Evolutionary conservation across 2,113 vertebrate genomes (phyloP).

Genomic region (Struthio camelus): DNA sequence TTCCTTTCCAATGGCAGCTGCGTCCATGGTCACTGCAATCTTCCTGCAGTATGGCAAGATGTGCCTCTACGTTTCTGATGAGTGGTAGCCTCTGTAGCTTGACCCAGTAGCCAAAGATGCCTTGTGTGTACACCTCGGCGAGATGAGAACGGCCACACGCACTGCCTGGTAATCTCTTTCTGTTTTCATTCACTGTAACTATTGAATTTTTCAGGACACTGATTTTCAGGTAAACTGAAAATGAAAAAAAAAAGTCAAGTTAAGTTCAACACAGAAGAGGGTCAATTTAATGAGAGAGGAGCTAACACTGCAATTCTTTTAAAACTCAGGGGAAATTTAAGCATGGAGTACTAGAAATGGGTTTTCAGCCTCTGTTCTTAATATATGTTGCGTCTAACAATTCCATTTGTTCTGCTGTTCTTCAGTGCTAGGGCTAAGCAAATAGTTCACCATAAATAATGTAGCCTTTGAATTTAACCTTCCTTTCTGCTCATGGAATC

Average conservation of each 20-base stretch:
- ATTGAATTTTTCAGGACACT: background rate
- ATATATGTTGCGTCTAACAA: conserved; percentile 30
- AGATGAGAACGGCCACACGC: too few species aligned
- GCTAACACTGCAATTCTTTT: conserved; percentile 21
- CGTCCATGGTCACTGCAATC: background rate
- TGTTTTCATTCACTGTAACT: background rate
- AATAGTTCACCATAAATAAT: conserved; percentile 60
- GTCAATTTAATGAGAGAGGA: conserved; percentile 23
- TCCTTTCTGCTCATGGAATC: background rate
- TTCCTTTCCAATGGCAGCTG: background rate
- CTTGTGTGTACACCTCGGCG: background rate
- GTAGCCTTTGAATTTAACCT: conserved; percentile 56
- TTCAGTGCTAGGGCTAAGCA: conserved; percentile 43
- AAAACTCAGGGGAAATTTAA: conserved; percentile 65
- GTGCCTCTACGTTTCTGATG: background rate
- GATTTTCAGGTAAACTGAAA: conserved; percentile 17
- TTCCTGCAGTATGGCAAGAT: background rate
- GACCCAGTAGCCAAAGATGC: accelerated
- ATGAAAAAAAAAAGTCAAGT: background rate
- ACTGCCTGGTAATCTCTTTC: background rate
- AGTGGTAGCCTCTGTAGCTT: background rate
- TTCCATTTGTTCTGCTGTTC: conserved; percentile 56
- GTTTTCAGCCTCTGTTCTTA: conserved; percentile 51
- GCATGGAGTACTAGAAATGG: background rate
- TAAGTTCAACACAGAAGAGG: background rate